Evolutionary conservation across 2,888 invertebrate genomes (phyloP).

Genomic region (Malthinus seriepunctatus): DNA sequence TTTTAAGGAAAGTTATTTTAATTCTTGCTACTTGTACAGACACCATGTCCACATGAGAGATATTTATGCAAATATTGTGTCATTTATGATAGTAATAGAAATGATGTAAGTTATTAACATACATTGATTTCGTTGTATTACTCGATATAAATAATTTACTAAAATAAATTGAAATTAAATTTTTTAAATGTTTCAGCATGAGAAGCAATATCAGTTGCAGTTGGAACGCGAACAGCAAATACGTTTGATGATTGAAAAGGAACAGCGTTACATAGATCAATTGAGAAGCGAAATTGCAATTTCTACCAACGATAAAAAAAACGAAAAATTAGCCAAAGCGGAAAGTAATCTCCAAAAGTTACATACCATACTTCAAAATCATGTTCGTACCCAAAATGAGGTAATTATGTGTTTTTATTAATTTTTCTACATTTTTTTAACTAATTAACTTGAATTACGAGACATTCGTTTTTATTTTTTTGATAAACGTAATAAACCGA

Average conservation of each 20-base stretch:
- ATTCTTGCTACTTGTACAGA: not conserved
- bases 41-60: slow-evolving; percentile 7
- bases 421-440: not conserved
- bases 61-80: slow-evolving; percentile 14
- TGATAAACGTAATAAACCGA: not conserved
- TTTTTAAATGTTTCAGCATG: slow-evolving; percentile 63
- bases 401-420: slow-evolving; percentile 33
- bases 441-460: not conserved
- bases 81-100: slow-evolving; percentile 11
- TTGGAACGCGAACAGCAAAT: slow-evolving; percentile 83
- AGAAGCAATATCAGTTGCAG: slow-evolving; percentile 83
- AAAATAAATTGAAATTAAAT: slow-evolving; percentile 7
- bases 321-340: slow-evolving; percentile 61
- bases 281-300: slow-evolving; percentile 69
- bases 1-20: too few species aligned
- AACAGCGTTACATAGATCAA: slow-evolving; percentile 79
- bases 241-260: slow-evolving; percentile 87
- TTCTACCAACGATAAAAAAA: slow-evolving; percentile 53
- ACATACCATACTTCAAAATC: slow-evolving; percentile 58
- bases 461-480: not conserved
- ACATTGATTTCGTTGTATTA: not conserved
- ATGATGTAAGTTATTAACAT: slow-evolving; percentile 7
- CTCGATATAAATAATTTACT: not conserved
- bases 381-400: slow-evolving; percentile 46
- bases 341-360: slow-evolving; percentile 64